Evolutionary conservation across 2,113 vertebrate genomes (phyloP).

Genomic region (Microcebus lehilahytsara): DNA sequence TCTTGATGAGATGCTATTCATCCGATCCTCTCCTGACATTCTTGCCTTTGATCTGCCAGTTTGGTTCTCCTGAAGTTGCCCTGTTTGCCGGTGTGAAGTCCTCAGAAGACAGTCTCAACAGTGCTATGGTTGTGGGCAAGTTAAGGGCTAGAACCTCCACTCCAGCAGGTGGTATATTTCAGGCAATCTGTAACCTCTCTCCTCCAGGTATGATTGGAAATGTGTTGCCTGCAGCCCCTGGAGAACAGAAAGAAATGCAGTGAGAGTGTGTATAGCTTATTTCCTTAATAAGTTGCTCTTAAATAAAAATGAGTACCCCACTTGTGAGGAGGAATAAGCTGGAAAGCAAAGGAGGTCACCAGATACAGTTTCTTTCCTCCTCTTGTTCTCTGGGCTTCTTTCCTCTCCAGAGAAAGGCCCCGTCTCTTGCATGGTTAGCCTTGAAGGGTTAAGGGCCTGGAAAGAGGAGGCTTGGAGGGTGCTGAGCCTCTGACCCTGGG

Average conservation of each 20-base stretch:
- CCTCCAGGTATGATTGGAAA: no score
- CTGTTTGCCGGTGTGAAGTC: neutral
- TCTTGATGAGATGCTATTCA: neutral
- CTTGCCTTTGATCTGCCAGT: neutral
- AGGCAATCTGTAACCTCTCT: conserved; percentile 15
- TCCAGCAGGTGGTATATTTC: neutral
- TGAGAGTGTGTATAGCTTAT: neutral
- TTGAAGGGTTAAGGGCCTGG: neutral
- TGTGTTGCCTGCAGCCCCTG: no score
- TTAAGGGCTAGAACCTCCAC: neutral
- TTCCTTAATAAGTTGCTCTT: conserved; percentile 65
- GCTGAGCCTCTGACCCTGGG: neutral
- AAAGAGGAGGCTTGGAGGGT: neutral
- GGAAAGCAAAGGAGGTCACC: neutral
- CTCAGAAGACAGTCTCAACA: neutral
- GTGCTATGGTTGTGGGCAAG: neutral
- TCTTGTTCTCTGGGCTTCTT: conserved; percentile 43
- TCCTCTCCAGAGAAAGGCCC: neutral
- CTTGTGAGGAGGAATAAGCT: neutral
- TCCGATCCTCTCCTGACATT: neutral
- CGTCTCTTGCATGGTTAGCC: neutral
- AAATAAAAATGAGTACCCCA: conserved; percentile 18
- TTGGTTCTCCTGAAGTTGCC: neutral
- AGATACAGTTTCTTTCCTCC: neutral
- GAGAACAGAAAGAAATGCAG: neutral